Evolutionary conservation across 2,888 invertebrate species (phyloP), one percentile per base, ranked within the genome.

Genomic region (Chymomyza amoena): DNA sequence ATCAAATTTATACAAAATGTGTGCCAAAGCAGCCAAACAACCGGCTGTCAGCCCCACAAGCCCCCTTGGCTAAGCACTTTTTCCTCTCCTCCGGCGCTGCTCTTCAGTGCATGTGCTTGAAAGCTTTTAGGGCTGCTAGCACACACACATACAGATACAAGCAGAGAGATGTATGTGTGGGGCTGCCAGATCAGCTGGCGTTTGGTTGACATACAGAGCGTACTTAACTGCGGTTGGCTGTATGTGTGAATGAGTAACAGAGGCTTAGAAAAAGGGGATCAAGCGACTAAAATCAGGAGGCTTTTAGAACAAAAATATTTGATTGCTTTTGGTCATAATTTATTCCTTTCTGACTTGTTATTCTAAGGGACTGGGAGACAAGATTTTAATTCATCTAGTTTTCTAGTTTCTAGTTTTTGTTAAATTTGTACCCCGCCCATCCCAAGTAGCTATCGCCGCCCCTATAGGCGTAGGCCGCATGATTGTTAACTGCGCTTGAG

Each of bases 91-190:
- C 45, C 39, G 36, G 50, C 50, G 50, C 50, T 25, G 18, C 13
- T 39, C 65, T 16, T 10, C 54, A 16, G 18, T 28, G 9, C 6
- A 32, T 71, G 72, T 81, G 79, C 82, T 81, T 81, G 80, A 86
- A 83, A 83, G 84, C 84, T 84, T 83, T 83, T 81, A 81, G 32
- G 32, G 32, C 32, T 32, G 69, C 67, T 57, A 64, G n/a, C 68
- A 59, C 59, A 68, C 62, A 68, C 61, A 54, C 66, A 62, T 60
- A 69, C 50, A 70, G 62, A 70, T 66, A 64, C 52, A 60, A 32
- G 36, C 7, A 13, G 51, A 59, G 16, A 61, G 18, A 60, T 28
- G 59, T 15, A 54, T 16, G 51, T 10, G 61, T 36, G 56, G 32
- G 7, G 20, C n/a, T 15, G n/a, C 64, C 45, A 64, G 73, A 78